phyloP scores from a whole-genome alignment of 2,797 vertebrate genomes.

The Gobio occitaniae region DNA sequence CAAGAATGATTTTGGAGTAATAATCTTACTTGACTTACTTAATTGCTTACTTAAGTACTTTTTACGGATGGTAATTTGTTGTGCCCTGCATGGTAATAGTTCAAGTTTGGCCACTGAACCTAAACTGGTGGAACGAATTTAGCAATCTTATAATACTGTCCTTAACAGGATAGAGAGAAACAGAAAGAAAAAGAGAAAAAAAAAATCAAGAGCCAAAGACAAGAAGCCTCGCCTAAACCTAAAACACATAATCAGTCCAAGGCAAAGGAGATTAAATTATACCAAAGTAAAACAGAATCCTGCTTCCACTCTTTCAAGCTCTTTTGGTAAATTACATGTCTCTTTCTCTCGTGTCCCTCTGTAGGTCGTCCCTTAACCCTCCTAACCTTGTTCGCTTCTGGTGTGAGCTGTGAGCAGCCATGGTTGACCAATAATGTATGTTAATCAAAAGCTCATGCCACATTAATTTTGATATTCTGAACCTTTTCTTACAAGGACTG shows the following conservation, averaged over 20 bases:
- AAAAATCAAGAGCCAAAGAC: slow-evolving; percentile 19
- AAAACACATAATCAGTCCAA: slow-evolving; percentile 53
- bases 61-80: neutral
- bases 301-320: slow-evolving; percentile 52
- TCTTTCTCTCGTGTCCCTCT: slow-evolving; percentile 31
- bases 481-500: slow-evolving; percentile 15
- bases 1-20: neutral
- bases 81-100: neutral
- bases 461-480: slow-evolving; percentile 20
- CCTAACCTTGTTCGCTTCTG: slow-evolving; percentile 41
- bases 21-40: too few relatives aligned
- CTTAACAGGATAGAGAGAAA: neutral
- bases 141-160: neutral
- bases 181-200: neutral
- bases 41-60: neutral
- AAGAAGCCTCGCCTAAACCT: slow-evolving; percentile 40
- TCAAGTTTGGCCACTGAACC: neutral
- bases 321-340: slow-evolving; percentile 58
- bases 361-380: slow-evolving; percentile 28
- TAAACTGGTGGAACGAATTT: neutral
- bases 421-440: slow-evolving; percentile 31
- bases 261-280: slow-evolving; percentile 51
- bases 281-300: slow-evolving; percentile 49
- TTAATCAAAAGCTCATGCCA: slow-evolving; percentile 26
- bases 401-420: slow-evolving; percentile 13